These are phyloP conservation scores for Turnix velox DNA, from an alignment of 2,113 vertebrate species.

Conservation along the genomic window DNA sequence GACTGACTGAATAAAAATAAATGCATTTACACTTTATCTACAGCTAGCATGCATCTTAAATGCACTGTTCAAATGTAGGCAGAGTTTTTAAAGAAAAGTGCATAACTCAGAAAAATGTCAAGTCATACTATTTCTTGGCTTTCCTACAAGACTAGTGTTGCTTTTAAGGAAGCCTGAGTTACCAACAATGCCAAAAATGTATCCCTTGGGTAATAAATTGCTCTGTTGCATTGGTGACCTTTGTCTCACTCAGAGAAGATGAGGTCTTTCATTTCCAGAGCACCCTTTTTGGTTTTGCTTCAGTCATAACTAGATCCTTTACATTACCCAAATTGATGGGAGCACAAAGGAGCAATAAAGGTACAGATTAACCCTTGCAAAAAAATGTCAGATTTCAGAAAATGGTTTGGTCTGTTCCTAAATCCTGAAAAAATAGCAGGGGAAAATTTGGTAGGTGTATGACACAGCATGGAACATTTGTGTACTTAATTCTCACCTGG, in stretches of 20 bases:
- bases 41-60: background rate
- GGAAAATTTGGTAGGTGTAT: background rate
- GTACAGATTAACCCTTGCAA: background rate
- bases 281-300: background rate
- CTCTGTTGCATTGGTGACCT: background rate
- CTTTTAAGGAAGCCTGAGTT: background rate
- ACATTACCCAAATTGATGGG: background rate
- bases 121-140: background rate
- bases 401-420: background rate
- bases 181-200: background rate
- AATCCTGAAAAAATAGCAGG: background rate
- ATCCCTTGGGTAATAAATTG: background rate
- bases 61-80: background rate
- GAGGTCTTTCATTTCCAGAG: background rate
- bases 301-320: background rate
- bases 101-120: background rate
- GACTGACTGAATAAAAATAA: background rate
- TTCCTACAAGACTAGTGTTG: background rate
- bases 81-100: background rate
- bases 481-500: conserved; percentile 23
- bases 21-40: background rate
- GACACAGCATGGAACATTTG: background rate
- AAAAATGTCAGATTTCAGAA: background rate
- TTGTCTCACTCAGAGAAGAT: background rate
- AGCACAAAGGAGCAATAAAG: background rate